A percentile compares a stretch with the other conserved stretches of the same genome.
Conservation (phyloP, 1,140 invertebrate genomes). For the Drosophila bocki region DNA sequence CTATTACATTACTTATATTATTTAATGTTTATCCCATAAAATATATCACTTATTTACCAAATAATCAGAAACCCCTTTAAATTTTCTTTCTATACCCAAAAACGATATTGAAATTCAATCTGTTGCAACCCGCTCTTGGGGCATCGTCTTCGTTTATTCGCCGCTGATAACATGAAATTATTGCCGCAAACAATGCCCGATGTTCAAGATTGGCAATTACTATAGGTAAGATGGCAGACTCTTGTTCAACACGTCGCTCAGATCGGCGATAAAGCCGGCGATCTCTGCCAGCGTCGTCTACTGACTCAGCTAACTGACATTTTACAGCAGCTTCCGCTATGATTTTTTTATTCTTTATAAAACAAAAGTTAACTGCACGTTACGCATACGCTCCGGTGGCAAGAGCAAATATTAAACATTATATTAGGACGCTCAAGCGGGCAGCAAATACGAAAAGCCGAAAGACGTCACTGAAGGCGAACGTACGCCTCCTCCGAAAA, state of each 20-base stretch:
- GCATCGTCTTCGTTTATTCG: not conserved
- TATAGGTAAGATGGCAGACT: slow-evolving; percentile 36
- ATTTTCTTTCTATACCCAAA: not conserved
- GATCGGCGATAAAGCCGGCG: slow-evolving; percentile 19
- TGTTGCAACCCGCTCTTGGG: not conserved
- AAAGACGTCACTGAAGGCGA: slow-evolving; percentile 67
- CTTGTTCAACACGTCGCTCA: slow-evolving; percentile 28
- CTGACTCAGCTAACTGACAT: slow-evolving; percentile 64
- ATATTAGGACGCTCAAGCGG: slow-evolving; percentile 19
- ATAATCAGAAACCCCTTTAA: no score
- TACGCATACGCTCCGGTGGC: slow-evolving; percentile 63
- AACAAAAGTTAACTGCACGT: slow-evolving; percentile 22
- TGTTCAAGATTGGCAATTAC: slow-evolving; percentile 52
- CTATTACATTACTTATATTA: no score
- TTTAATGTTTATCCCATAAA: not conserved
- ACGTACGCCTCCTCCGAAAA: slow-evolving; percentile 39
- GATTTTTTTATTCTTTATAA: slow-evolving; percentile 19
- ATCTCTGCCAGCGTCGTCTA: slow-evolving; percentile 7
- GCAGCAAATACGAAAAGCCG: slow-evolving; percentile 47
- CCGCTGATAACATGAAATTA: slow-evolving; percentile 46
- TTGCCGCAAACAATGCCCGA: slow-evolving; percentile 43
- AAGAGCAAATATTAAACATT: slow-evolving; percentile 55
- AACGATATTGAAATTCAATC: not conserved
- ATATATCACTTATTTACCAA: no score
- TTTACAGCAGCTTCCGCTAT: slow-evolving; percentile 54